These are phyloP conservation scores for Artibeus lituratus DNA, from an alignment of 2,797 vertebrate genomes.

Conservation along the genomic window DNA sequence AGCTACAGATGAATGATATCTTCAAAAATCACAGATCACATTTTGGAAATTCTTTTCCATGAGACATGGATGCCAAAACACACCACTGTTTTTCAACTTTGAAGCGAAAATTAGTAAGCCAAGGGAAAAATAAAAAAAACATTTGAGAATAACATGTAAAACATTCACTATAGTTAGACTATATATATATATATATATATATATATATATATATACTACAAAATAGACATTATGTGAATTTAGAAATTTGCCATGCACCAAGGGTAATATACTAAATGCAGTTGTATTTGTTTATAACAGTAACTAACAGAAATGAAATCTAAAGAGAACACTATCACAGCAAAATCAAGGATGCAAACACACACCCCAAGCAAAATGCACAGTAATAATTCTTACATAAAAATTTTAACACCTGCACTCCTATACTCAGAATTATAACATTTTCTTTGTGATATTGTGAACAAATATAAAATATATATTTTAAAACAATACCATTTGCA, in stretches of 20 bases:
- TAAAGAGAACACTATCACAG: background rate
- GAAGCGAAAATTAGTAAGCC: background rate
- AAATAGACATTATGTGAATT: background rate
- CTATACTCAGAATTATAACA: background rate
- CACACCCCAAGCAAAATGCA: background rate
- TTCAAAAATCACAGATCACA: background rate
- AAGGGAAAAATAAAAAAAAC: background rate
- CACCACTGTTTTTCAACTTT: background rate
- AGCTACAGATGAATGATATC: background rate
- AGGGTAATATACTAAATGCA: background rate
- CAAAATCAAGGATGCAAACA: background rate
- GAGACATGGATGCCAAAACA: background rate
- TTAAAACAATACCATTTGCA: background rate
- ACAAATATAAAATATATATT: background rate
- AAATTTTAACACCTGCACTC: background rate
- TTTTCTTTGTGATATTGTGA: background rate
- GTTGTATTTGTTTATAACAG: background rate
- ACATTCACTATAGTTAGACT: background rate
- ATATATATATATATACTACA: background rate
- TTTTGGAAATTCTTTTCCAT: background rate
- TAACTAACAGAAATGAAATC: background rate
- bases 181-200: background rate
- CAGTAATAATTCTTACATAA: background rate
- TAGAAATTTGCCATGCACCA: background rate
- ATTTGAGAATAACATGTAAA: background rate